Evolutionary conservation across 2,797 vertebrate genomes (phyloP), one percentile per base, ranked within the genome.

Genomic region (Orientallactaga sibirica): DNA sequence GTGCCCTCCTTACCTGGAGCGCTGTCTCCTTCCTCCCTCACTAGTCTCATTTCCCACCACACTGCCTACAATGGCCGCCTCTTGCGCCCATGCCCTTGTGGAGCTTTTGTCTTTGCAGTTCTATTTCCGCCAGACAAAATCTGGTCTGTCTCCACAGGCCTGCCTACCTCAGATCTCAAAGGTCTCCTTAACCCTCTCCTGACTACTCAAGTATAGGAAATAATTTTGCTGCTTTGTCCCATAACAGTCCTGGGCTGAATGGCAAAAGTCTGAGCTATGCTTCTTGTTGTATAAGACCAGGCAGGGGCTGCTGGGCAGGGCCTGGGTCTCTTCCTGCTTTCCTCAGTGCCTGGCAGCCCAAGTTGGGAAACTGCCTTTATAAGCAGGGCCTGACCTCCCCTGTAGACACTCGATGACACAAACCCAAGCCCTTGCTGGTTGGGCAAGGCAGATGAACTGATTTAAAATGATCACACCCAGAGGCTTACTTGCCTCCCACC

Each of bases 181-280:
- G 41, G 18, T 43, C 19, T 41, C 62, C 15, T 1, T 15, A 29
- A 24, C 43, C 37, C 66, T 12, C 7, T 12, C 33, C 29, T 41
- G 41, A 11, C 55, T 3, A 18, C 66, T 37, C 52, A 14, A 8
- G 7, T 0, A 10, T 1, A 1, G 12, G 74, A 18, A 58, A 29
- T 41, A 64, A 1, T 33, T 33, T 55, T 9, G 18, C 41, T 24
- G 24, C 64, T 25, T 11, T 64, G 58, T 61, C 18, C 74, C 52
- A 0, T 52, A 14, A 1, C 12, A 74, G 7, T 4, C 78, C 4
- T 1, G 6, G 27, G 62, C 71, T 33, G 3, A 24, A 0, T 3
- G 43, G 27, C 68, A 19, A 37, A 3, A 48, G 0, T 4, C 95
- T 2, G 37, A 41, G 29, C 15, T 1, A 0, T 1, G 10, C n/a